phyloP scores from a whole-genome alignment of 2,888 invertebrate genomes.

The Netelia fuscicornis region DNA sequence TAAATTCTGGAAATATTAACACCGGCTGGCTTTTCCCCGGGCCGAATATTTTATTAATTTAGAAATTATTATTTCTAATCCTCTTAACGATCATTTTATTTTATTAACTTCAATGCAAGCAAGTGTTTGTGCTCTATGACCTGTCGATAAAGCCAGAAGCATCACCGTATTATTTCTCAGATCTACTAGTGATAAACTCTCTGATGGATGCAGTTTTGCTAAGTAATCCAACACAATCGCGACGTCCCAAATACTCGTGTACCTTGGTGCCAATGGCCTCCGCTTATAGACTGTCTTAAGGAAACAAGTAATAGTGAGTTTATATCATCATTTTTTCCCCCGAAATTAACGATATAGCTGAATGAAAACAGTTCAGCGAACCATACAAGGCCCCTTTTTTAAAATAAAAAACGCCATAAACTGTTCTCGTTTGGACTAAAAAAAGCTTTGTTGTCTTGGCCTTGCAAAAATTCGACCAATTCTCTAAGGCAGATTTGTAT shows the following conservation, averaged over 20 bases:
- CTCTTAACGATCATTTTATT: conserved; percentile 11
- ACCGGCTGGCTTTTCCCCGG: conserved; percentile 42
- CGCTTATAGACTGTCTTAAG: conserved; percentile 69
- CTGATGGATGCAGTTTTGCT: conserved; percentile 21
- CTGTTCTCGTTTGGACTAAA: conserved; percentile 16
- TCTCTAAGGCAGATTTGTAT: conserved; percentile 68
- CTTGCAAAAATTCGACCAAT: conserved; percentile 69
- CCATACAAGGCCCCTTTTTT: conserved; percentile 62
- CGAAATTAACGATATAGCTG: conserved; percentile 72
- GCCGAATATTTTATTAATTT: conserved; percentile 26
- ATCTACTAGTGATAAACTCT: conserved; percentile 43
- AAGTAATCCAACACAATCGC: conserved; percentile 40
- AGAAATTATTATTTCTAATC: conserved; percentile 19
- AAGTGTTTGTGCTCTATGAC: conserved; percentile 61
- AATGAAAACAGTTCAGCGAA: conserved; percentile 71
- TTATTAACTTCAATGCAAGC: conserved; percentile 31
- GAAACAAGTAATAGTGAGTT: conserved; percentile 68
- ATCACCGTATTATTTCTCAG: conserved; percentile 70
- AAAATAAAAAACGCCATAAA: conserved; percentile 30
- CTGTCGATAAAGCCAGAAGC: conserved; percentile 59
- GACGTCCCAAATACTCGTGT: conserved; percentile 75
- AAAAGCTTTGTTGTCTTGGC: conserved; percentile 8
- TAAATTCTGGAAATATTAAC: conserved; percentile 21
- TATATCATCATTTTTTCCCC: conserved; percentile 57
- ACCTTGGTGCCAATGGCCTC: conserved; percentile 65